phyloP scores from a whole-genome alignment of 2,888 invertebrate species.

The Callinectes sapidus region DNA sequence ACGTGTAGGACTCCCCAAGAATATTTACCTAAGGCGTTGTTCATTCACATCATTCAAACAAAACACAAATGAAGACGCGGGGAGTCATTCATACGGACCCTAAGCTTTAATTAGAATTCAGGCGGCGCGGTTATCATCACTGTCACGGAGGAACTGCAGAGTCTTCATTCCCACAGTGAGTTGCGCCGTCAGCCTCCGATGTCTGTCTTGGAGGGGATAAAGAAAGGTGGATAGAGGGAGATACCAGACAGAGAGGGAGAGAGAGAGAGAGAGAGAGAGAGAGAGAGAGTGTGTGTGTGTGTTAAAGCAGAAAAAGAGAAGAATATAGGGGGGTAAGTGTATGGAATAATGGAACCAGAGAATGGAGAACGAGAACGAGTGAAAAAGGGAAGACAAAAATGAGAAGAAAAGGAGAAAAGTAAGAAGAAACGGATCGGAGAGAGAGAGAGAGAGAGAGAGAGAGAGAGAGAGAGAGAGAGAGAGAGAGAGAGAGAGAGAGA shows the following conservation, averaged over 20 bases:
- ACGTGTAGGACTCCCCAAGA: background rate
- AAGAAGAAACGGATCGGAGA: background rate
- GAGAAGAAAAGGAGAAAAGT: background rate
- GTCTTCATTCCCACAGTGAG: background rate
- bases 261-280: background rate
- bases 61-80: constrained; percentile 4
- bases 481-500: background rate
- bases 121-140: background rate
- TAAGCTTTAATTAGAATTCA: background rate
- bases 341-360: too few species aligned
- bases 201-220: background rate
- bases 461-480: background rate
- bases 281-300: background rate
- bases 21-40: background rate
- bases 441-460: background rate
- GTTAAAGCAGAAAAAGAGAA: background rate
- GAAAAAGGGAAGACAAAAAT: background rate
- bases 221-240: background rate
- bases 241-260: background rate
- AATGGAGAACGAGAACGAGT: background rate
- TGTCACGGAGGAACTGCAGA: background rate
- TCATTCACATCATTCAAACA: background rate
- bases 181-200: background rate
- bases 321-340: too few species aligned
- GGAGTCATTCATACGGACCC: background rate